These are phyloP conservation scores for Haplochromis burtoni DNA, from an alignment of 2,113 vertebrate genomes.

Conservation along the genomic window DNA sequence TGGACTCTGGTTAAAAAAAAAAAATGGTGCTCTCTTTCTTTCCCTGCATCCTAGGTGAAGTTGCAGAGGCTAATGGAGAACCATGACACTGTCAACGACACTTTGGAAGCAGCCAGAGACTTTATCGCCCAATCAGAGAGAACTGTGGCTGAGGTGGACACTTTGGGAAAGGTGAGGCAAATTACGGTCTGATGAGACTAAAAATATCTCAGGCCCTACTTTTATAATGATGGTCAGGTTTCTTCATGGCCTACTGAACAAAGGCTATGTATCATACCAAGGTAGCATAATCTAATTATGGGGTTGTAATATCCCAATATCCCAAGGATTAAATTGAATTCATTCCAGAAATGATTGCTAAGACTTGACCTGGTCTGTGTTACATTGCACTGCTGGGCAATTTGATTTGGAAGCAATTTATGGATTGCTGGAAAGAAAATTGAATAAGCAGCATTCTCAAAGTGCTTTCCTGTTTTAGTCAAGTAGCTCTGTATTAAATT, in stretches of 20 bases:
- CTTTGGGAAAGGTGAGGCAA: constrained; percentile 76
- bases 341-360: background rate
- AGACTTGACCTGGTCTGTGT: background rate
- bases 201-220: background rate
- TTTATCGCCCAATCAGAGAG: constrained; percentile 54
- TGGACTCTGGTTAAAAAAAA: background rate
- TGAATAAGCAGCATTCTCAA: background rate
- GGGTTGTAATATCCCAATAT: background rate
- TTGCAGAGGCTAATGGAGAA: constrained; percentile 67
- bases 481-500: background rate
- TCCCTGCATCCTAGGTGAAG: constrained; percentile 61
- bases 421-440: background rate
- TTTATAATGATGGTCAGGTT: background rate
- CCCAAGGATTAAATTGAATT: background rate
- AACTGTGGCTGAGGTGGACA: constrained; percentile 66
- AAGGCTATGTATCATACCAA: background rate
- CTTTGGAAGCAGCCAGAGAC: constrained; percentile 59
- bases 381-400: background rate
- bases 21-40: background rate
- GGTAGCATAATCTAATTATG: background rate
- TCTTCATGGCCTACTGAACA: background rate
- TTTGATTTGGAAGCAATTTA: background rate
- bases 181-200: background rate
- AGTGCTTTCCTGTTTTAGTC: background rate
- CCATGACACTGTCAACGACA: constrained; percentile 56